Conservation (phyloP, 1,140 invertebrate genomes). For the Periplaneta americana region DNA sequence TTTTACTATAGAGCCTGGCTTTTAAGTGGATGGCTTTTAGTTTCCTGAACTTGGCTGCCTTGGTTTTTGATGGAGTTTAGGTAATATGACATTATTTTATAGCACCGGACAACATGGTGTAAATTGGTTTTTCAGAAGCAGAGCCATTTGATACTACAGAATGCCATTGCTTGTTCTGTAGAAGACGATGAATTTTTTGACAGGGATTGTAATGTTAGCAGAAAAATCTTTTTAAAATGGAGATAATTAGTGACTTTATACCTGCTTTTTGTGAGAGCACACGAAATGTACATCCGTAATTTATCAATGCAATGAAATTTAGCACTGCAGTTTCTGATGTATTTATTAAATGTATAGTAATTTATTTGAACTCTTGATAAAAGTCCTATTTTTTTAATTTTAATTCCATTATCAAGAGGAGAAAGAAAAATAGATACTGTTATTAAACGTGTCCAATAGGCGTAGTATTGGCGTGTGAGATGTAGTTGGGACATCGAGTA, state of each 20-base stretch:
- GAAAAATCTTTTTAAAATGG: background rate
- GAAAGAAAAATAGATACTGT: background rate
- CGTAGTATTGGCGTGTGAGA: background rate
- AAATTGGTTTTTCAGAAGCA: background rate
- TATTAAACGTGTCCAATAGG: background rate
- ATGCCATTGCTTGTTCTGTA: background rate
- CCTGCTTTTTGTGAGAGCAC: background rate
- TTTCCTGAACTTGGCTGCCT: background rate
- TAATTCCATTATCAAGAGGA: background rate
- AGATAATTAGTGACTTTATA: background rate
- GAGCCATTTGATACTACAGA: background rate
- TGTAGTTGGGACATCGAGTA: background rate
- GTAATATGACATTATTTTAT: background rate
- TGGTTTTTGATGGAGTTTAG: background rate
- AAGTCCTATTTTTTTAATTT: background rate
- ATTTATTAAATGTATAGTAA: conserved; percentile 4
- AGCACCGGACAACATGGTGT: background rate
- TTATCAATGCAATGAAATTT: background rate
- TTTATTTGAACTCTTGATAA: background rate
- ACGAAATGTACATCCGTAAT: background rate
- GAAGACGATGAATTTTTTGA: background rate
- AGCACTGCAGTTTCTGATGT: background rate
- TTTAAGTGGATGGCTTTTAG: too few species aligned
- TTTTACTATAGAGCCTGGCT: background rate
- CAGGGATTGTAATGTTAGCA: background rate